A percentile compares a stretch with the other conserved stretches of the same genome.
Evolutionary conservation across 2,888 invertebrate species (phyloP).

Genomic region (Lasiommata megera): DNA sequence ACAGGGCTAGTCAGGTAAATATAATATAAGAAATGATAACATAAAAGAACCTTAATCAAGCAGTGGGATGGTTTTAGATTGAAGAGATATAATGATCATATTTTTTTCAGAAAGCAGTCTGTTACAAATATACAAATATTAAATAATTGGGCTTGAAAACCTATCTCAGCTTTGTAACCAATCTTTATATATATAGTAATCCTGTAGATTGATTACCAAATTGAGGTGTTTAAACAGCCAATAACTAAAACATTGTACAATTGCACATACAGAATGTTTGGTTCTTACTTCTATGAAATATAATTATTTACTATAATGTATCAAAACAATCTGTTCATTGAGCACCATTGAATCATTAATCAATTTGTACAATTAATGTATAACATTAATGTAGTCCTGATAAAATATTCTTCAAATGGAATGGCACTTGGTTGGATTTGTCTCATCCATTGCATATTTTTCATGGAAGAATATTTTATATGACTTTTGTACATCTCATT

Average conservation of each 20-base stretch:
- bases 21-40: neutral
- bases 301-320: too few relatives aligned
- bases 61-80: neutral
- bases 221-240: too few relatives aligned
- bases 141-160: too few relatives aligned
- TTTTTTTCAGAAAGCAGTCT: neutral
- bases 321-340: too few relatives aligned
- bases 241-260: too few relatives aligned
- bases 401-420: slow-evolving; percentile 6
- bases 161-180: neutral
- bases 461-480: slow-evolving; percentile 5
- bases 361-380: too few relatives aligned
- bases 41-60: neutral
- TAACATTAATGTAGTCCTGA: neutral
- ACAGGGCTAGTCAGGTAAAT: slow-evolving; percentile 30
- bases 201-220: neutral
- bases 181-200: neutral
- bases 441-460: neutral
- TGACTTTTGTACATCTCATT: neutral
- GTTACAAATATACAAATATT: neutral
- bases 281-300: too few relatives aligned
- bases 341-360: too few relatives aligned
- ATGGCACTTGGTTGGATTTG: neutral
- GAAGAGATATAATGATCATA: slow-evolving; percentile 3
- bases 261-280: too few relatives aligned